These are phyloP conservation scores for Neodiprion fabricii DNA, from an alignment of 1,140 invertebrate species.

Conservation along the genomic window DNA sequence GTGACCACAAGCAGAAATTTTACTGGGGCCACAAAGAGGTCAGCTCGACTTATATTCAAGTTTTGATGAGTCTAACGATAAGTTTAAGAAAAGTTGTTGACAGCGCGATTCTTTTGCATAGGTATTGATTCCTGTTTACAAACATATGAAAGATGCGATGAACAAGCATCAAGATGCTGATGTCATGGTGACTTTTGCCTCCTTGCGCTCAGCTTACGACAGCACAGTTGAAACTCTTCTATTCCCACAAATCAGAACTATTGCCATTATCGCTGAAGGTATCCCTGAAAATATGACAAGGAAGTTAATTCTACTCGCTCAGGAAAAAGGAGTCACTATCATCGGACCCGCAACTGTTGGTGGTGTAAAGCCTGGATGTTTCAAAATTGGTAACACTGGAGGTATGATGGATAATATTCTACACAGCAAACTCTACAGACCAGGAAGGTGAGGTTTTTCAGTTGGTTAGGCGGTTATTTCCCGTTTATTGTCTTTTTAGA, in stretches of 20 bases:
- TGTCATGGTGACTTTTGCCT: slow-evolving; percentile 98
- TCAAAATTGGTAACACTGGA: slow-evolving; percentile 99
- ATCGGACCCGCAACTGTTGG: slow-evolving; percentile 93
- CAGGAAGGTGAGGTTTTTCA: slow-evolving; percentile 71
- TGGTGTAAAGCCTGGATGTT: slow-evolving; percentile 98
- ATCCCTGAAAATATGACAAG: slow-evolving; percentile 98
- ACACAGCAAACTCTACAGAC: slow-evolving; percentile 94
- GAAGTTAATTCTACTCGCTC: slow-evolving; percentile 88
- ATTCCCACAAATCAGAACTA: slow-evolving; percentile 93
- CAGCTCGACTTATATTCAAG: neutral
- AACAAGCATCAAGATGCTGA: slow-evolving; percentile 94
- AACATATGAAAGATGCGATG: slow-evolving; percentile 97
- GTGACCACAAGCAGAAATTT: slow-evolving; percentile 99
- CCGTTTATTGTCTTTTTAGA: slow-evolving; percentile 18
- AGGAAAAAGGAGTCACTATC: slow-evolving; percentile 70
- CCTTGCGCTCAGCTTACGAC: slow-evolving; percentile 96
- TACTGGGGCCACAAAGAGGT: slow-evolving; percentile 99
- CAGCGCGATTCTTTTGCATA: slow-evolving; percentile 13
- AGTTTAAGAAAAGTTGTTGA: no score
- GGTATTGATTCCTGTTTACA: slow-evolving; percentile 80
- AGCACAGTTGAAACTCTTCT: slow-evolving; percentile 93
- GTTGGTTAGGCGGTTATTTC: slow-evolving; percentile 8
- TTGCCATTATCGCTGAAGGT: slow-evolving; percentile 99
- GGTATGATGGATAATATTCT: slow-evolving; percentile 99
- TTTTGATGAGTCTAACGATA: no score